A percentile compares a stretch with the other conserved stretches of the same genome.
Conservation (phyloP, 2,888 invertebrate species). For the Drosophila merina region DNA sequence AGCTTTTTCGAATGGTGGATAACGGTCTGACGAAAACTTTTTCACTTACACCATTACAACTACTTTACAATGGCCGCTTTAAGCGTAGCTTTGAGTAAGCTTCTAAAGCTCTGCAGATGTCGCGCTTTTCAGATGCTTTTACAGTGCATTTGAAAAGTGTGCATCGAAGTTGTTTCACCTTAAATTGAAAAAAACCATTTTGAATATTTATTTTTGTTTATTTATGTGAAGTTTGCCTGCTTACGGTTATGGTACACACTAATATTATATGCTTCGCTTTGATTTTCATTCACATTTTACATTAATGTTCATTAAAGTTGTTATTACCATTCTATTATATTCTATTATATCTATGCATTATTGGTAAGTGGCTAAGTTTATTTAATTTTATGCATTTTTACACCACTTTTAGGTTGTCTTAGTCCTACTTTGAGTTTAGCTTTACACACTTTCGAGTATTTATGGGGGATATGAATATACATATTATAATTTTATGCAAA, state of each 20-base stretch:
- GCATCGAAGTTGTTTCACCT: background rate
- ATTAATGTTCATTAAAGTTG: slow-evolving; percentile 35
- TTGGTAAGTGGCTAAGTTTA: slow-evolving; percentile 31
- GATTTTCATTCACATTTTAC: slow-evolving; percentile 60
- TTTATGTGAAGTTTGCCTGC: slow-evolving; percentile 51
- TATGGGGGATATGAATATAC: slow-evolving; percentile 64
- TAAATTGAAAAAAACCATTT: slow-evolving; percentile 6
- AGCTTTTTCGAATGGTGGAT: background rate
- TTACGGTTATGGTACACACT: slow-evolving; percentile 57
- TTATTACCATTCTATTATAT: slow-evolving; percentile 37
- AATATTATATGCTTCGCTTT: slow-evolving; percentile 43
- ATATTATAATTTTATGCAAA: slow-evolving; percentile 64
- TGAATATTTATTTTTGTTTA: slow-evolving; percentile 73
- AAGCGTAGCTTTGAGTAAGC: background rate
- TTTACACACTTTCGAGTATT: slow-evolving; percentile 36
- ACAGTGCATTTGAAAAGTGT: slow-evolving; percentile 8
- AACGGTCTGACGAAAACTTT: slow-evolving; percentile 5
- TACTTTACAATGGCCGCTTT: too few relatives aligned
- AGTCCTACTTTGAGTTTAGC: slow-evolving; percentile 18
- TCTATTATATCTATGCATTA: slow-evolving; percentile 30
- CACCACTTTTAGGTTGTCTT: slow-evolving; percentile 44
- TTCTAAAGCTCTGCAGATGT: slow-evolving; percentile 11
- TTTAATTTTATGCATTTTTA: slow-evolving; percentile 48
- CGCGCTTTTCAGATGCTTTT: background rate
- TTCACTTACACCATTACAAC: background rate